Percentiles rank a stretch among this genome's conserved stretches.
Conservation (phyloP, 2,797 vertebrate genomes). For the Myotis vivesi region DNA sequence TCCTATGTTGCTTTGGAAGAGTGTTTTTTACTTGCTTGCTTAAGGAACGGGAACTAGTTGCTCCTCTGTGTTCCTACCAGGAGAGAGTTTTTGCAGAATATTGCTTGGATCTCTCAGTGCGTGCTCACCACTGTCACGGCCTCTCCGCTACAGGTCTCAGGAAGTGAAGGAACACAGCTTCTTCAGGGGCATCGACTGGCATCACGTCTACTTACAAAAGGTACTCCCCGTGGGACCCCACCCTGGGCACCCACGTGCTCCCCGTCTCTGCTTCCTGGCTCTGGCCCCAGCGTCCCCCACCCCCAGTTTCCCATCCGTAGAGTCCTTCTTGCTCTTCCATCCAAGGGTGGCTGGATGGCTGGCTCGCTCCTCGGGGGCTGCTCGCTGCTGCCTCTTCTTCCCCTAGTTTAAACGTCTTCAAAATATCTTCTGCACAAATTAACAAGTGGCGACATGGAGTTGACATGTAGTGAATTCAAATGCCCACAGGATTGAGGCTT, state of each 20-base stretch:
- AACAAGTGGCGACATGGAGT: background rate
- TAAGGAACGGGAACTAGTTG: background rate
- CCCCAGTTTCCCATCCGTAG: background rate
- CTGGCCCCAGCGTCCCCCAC: background rate
- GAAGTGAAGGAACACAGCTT: conserved; percentile 96
- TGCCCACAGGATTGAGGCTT: background rate
- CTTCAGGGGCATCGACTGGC: conserved; percentile 98
- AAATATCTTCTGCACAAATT: background rate
- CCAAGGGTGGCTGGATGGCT: accelerated
- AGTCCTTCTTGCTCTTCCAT: background rate
- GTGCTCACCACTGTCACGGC: background rate
- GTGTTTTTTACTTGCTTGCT: background rate
- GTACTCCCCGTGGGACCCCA: conserved; percentile 75
- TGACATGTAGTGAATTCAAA: background rate
- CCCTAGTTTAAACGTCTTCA: background rate
- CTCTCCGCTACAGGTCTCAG: conserved; percentile 86
- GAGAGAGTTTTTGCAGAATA: background rate
- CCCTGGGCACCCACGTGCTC: accelerated
- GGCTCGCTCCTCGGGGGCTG: background rate
- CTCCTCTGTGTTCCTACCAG: background rate
- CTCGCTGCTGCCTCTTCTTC: background rate
- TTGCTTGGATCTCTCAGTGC: background rate
- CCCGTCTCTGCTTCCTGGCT: background rate
- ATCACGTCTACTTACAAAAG: conserved; percentile 98
- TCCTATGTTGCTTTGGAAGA: background rate